Evolutionary conservation across 1,140 invertebrate genomes (phyloP).

Genomic region (Cydia strobilella): DNA sequence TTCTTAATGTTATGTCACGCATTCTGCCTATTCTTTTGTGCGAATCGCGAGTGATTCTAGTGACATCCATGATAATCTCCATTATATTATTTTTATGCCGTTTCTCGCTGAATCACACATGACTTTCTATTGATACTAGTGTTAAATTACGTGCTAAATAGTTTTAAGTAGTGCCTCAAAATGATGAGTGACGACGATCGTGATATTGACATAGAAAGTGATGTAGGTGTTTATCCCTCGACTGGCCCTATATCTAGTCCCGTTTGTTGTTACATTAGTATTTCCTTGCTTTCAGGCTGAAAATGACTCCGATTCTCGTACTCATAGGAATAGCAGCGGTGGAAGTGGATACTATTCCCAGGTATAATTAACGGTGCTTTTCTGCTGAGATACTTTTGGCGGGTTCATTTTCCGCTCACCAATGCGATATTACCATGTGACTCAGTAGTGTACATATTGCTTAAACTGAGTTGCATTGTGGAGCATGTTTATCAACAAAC

Average conservation of each 20-base stretch:
- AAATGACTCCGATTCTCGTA: constrained; percentile 73
- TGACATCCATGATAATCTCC: constrained; percentile 17
- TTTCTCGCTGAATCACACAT: constrained; percentile 43
- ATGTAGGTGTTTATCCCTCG: constrained; percentile 83
- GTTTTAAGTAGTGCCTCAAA: constrained; percentile 42
- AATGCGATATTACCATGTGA: constrained; percentile 7
- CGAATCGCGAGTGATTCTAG: constrained; percentile 14
- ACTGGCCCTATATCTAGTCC: constrained; percentile 32
- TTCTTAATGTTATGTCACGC: constrained; percentile 2
- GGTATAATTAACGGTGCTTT: constrained; percentile 46
- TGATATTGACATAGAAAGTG: constrained; percentile 95
- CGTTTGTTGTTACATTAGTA: constrained; percentile 46
- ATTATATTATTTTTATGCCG: constrained; percentile 33
- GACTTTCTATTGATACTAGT: constrained; percentile 49
- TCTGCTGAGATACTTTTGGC: constrained; percentile 29
- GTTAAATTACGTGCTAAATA: constrained; percentile 37
- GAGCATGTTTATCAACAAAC: constrained; percentile 18
- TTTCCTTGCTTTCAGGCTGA: constrained; percentile 66
- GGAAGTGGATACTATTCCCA: constrained; percentile 74
- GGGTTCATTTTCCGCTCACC: constrained; percentile 24
- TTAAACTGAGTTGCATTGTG: not conserved
- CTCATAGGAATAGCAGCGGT: constrained; percentile 63
- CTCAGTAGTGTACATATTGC: not conserved
- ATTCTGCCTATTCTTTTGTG: constrained; percentile 22
- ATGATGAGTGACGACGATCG: constrained; percentile 94